These are phyloP conservation scores for Anoplolepis gracilipes DNA, from an alignment of 1,140 invertebrate species.

Conservation along the genomic window DNA sequence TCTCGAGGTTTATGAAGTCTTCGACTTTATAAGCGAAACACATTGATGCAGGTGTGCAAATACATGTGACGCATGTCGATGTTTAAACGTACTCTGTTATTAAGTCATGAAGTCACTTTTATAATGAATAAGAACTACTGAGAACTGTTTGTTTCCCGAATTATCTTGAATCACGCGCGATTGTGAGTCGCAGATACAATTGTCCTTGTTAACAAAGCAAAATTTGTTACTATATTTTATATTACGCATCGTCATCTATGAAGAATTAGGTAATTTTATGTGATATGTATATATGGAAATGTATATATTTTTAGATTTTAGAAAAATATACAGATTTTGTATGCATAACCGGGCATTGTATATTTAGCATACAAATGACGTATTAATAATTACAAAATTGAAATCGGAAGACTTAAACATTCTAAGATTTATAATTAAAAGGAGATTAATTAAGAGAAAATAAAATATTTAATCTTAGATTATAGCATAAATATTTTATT, in stretches of 20 bases:
- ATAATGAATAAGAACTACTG: background rate
- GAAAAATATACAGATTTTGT: background rate
- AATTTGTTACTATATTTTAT: background rate
- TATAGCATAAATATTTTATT: background rate
- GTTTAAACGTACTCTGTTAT: background rate
- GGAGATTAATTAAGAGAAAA: background rate
- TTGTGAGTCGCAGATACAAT: background rate
- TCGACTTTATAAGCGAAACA: background rate
- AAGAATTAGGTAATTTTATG: background rate
- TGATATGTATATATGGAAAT: background rate
- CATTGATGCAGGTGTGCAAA: background rate
- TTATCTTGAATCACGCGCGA: background rate
- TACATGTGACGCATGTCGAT: background rate
- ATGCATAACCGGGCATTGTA: background rate
- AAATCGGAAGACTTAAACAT: background rate
- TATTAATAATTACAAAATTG: background rate
- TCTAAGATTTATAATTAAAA: background rate
- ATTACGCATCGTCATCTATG: background rate
- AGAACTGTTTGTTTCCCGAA: background rate
- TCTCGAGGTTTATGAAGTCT: background rate
- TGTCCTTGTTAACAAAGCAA: background rate
- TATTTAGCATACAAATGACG: background rate
- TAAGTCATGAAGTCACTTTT: background rate
- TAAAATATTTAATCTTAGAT: background rate
- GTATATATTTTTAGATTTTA: background rate